Base-by-base conservation (phyloP, 2,797 vertebrate genomes). In the Rhinella marina region DNA sequence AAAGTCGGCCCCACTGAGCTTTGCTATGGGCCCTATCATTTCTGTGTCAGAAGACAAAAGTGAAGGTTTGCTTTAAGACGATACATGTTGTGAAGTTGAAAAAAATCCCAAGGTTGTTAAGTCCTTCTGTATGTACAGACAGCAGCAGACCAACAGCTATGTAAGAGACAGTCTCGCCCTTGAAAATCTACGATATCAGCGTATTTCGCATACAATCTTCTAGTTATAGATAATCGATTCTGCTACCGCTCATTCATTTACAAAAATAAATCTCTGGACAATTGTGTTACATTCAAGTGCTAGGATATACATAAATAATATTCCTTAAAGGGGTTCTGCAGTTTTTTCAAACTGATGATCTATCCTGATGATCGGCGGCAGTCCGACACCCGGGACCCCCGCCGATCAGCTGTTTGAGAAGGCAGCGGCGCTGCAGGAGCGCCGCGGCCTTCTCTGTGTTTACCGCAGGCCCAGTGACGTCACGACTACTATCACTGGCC, bases 211-310 rank as follows among this genome's bases (percentile, higher is more conserved):
- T 48, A 2, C 52, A 41, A 5, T 41, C 41, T 41, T 6, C 41
- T 75, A 7, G 10, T 59, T n/a, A 9, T 23, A 21, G 23, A 25
- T 7, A 62, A 27, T 25, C 9, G 21, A 41, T 3, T 77, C 59
- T 32, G 25, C 77, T 41, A 23, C 50, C 23, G 16, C 48, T 70
- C 52, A 75, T 68, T 32, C 29, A 62, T n/a, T 87, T 87, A 82
- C 70, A 87, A 87, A 87, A 82, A 87, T 87, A 87, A 64, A 82
- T 72, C 79, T 87, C 86, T 76, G 70, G 66, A 82, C 17, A 41
- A 10, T 23, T 14, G 29, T 27, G 84, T 68, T 68, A 79, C 85
- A 61, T 87, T 81, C 54, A 61, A 52, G 66, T 50, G n/a, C 86
- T 64, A 82, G 70, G 66, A 82, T 32, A 64, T 41, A 41, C 41